Base-by-base conservation (phyloP, 2,113 vertebrate genomes). In the Ictalurus furcatus region DNA sequence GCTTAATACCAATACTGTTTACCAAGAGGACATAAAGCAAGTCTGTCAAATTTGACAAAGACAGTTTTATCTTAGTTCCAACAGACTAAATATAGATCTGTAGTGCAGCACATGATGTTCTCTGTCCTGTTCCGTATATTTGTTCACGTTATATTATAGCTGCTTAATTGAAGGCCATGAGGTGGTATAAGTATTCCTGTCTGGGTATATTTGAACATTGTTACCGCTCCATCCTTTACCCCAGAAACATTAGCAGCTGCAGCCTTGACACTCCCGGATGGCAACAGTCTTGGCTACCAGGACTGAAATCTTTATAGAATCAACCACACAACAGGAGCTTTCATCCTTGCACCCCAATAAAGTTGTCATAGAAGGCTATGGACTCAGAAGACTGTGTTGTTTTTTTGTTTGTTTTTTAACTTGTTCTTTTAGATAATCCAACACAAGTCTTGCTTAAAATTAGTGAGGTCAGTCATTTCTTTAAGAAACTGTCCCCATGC, bases 161-260 rank as follows among this genome's bases (percentile, higher is more conserved):
- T 84, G 48, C 25, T 79, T 48, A 52, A 87, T 79, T 88, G 52
- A 63, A 86, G 71, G 44, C 37, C 78, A 71, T 34, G 76, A 73
- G 84, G 13, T 83, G 84, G 40, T 82, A 34, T 63, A 79, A 63
- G 87, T 90, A 88, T 85, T 88, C 88, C 76, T 90, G 73, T 54
- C n/a, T 28, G 37, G 90, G 93, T 95, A 94, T 93, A 93, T 95
- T 93, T 92, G 90, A 90, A 92, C 95, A 93, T 92, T 90, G 90
- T 85, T 71, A 23, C 86, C 85, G 40, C 92, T 89, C 85, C 90
- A 92, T 90, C 56, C 44, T 85, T 23, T 90, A 89, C 90, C 74
- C 89, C 69, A 86, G 56, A 67, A 73, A 78, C 58, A 21, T 3
- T 28, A 87, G 78, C 91, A 89, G 91, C 91, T 92, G 89, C 87